Conservation (phyloP, 2,888 invertebrate genomes). For the Priocnemis perturbator region DNA sequence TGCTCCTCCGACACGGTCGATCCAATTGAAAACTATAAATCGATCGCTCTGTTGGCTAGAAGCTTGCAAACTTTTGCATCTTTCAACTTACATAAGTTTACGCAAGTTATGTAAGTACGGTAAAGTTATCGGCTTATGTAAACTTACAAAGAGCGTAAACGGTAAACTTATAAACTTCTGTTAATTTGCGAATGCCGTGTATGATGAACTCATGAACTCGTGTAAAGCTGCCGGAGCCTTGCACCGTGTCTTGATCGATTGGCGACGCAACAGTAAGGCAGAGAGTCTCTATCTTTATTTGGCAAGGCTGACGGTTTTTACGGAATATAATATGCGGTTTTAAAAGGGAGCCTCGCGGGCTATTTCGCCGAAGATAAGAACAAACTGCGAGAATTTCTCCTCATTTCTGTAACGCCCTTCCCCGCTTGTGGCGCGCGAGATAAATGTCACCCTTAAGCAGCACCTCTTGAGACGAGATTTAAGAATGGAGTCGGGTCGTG, state of each 20-base stretch:
- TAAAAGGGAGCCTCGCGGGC: slow-evolving; percentile 14
- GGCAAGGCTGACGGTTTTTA: not conserved
- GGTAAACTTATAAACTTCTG: too few relatives aligned
- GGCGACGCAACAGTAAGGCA: not conserved
- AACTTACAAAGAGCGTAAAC: too few relatives aligned
- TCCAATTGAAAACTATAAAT: not conserved
- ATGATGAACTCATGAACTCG: too few relatives aligned
- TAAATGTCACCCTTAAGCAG: slow-evolving; percentile 56
- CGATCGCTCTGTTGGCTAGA: not conserved
- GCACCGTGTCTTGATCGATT: too few relatives aligned
- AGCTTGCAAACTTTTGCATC: too few relatives aligned
- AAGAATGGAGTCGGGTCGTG: slow-evolving; percentile 41
- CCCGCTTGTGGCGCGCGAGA: slow-evolving; percentile 40
- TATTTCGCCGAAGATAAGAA: slow-evolving; percentile 45
- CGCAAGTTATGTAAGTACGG: too few relatives aligned
- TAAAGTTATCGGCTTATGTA: too few relatives aligned
- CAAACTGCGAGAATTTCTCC: slow-evolving; percentile 54
- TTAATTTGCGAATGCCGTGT: not conserved
- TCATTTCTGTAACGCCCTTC: slow-evolving; percentile 47
- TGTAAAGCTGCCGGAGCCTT: too few relatives aligned
- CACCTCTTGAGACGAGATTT: slow-evolving; percentile 47
- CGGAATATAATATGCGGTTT: slow-evolving; percentile 33
- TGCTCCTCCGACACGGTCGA: not conserved
- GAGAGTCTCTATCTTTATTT: not conserved
- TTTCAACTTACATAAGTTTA: too few relatives aligned